These are phyloP conservation scores for Drosophila obscura DNA, from an alignment of 1,140 invertebrate species.

Conservation along the genomic window DNA sequence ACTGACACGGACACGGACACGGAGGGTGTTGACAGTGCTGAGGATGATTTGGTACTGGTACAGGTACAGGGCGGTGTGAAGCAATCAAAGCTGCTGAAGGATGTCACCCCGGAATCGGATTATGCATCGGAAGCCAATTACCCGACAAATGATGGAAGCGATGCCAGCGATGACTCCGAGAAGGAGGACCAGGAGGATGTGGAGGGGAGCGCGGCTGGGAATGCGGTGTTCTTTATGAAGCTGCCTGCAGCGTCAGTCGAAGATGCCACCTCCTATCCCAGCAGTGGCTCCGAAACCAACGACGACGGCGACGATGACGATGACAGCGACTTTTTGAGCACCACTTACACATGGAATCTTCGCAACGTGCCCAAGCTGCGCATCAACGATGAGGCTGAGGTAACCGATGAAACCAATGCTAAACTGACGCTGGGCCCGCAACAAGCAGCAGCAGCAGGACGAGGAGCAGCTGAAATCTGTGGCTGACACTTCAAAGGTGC, in stretches of 20 bases:
- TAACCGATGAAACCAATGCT: slow-evolving; percentile 6
- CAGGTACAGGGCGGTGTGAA: slow-evolving; percentile 3
- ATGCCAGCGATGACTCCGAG: slow-evolving; percentile 37
- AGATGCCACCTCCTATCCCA: not conserved
- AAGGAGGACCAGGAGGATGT: slow-evolving; percentile 13
- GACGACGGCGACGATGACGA: slow-evolving; percentile 33
- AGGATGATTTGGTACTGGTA: slow-evolving; percentile 55
- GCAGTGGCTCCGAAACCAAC: slow-evolving; percentile 10
- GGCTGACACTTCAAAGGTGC: slow-evolving; percentile 57
- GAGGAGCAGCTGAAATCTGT: not conserved
- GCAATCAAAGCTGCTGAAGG: slow-evolving; percentile 67
- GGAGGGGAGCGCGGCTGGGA: slow-evolving; percentile 10
- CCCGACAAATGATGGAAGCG: slow-evolving; percentile 63
- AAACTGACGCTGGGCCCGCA: slow-evolving; percentile 44
- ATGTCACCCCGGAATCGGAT: slow-evolving; percentile 81
- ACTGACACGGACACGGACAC: slow-evolving; percentile 1
- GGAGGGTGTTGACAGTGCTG: slow-evolving; percentile 8
- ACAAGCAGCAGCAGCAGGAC: slow-evolving; percentile 13
- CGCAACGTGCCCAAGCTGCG: slow-evolving; percentile 75
- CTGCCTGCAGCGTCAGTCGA: slow-evolving; percentile 46
- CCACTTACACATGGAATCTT: slow-evolving; percentile 79
- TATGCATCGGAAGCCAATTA: slow-evolving; percentile 83
- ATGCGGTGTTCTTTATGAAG: slow-evolving; percentile 60
- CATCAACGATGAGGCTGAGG: slow-evolving; percentile 56
- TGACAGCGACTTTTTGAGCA: slow-evolving; percentile 73